These are phyloP conservation scores for Ostrea edulis DNA, from an alignment of 1,140 invertebrate genomes.

Conservation along the genomic window DNA sequence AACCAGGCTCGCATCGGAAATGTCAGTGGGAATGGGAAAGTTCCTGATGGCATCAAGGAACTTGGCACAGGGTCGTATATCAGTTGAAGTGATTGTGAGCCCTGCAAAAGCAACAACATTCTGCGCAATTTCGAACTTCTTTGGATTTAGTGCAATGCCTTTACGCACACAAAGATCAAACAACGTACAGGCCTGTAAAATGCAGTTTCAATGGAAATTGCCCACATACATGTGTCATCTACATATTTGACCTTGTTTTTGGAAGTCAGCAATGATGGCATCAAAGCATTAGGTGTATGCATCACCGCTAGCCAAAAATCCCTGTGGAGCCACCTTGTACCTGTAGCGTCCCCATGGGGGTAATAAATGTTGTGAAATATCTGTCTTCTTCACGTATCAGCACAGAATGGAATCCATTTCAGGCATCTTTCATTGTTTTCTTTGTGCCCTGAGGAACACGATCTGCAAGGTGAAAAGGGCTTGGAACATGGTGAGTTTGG, in stretches of 20 bases:
- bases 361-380: slow-evolving; percentile 61
- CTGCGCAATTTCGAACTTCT: slow-evolving; percentile 66
- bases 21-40: slow-evolving; percentile 58
- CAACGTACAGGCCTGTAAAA: slow-evolving; percentile 56
- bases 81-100: slow-evolving; percentile 57
- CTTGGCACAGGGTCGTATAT: slow-evolving; percentile 55
- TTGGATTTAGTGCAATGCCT: no score
- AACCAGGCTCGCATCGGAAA: slow-evolving; percentile 66
- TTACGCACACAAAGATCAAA: no score
- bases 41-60: slow-evolving; percentile 56
- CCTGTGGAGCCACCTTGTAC: slow-evolving; percentile 68
- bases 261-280: slow-evolving; percentile 55
- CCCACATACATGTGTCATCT: slow-evolving; percentile 63
- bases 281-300: slow-evolving; percentile 58
- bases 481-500: slow-evolving; percentile 52
- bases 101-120: slow-evolving; percentile 66
- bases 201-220: slow-evolving; percentile 51
- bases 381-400: slow-evolving; percentile 56
- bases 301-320: slow-evolving; percentile 63
- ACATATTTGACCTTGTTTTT: slow-evolving; percentile 62
- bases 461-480: no score
- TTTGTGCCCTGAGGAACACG: slow-evolving; percentile 38
- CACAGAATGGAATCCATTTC: slow-evolving; percentile 60
- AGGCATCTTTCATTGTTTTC: slow-evolving; percentile 57
- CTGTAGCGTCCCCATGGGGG: slow-evolving; percentile 66